Base-by-base conservation (phyloP, 2,113 vertebrate species). In the Caranx melampygus region DNA sequence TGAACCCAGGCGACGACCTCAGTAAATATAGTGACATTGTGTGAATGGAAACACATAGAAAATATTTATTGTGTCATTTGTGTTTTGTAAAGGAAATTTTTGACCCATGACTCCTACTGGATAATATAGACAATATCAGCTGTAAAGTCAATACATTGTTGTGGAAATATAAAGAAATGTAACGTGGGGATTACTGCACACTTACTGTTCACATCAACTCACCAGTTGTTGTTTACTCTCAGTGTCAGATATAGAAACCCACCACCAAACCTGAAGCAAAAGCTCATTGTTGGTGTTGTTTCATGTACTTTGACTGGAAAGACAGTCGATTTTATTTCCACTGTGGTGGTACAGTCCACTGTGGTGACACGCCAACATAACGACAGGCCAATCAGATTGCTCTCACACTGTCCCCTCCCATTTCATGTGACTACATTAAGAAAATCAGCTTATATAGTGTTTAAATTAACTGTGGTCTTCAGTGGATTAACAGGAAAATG, bases 371-470 rank as follows among this genome's bases (percentile, higher is more conserved):
- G 1, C 9, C 31, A 31, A 5, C 18, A 21, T 21, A 4, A 42
- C 3, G 1, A 83, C 5, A 26, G 44, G 12, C 88, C 88, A 87
- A 85, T 87, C 79, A 87, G 42, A 70, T 63, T 26, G 15, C 51
- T 57, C 5, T 13, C 7, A 64, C 37, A 4, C 20, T 64, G 42
- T 61, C 45, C 71, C 75, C 83, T 67, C 83, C 86, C 80, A 75
- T 62, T n/a, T 72, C 0, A 33, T 57, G 12, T 9, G 10, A 31
- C 60, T 63, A 64, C 3, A 73, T 73, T 8, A 62, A 61, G 20
- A 20, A 3, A 40, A 21, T 35, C 49, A 10, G 21, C 31, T 12
- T 54, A 2, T 11, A 16, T 21, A 0, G 4, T 0, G 5, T 57
- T 2, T 51, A 16, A 61, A 21, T 49, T 20, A 34, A 18, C 15